Base-by-base conservation (phyloP, 2,113 vertebrate genomes). In the Xenus cinereus region DNA sequence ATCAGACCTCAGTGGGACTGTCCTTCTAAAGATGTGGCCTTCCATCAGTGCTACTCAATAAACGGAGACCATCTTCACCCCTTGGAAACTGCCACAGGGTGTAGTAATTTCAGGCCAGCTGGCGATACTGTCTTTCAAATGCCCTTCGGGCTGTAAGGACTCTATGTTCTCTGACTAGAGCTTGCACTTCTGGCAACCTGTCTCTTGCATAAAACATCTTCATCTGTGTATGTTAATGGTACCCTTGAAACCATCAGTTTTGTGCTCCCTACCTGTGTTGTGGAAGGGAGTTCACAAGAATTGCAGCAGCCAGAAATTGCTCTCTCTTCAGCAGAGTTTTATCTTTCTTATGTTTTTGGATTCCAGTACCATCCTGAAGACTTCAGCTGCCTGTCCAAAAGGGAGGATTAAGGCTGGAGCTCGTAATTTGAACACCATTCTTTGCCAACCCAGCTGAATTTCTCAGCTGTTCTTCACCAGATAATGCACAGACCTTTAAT, bases 391-490 rank as follows among this genome's bases (percentile, higher is more conserved):
- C 39, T 15, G 37, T 57, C 48, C 62, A 45, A 92, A 95, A 95
- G 81, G 87, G 74, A 94, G 80, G 84, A 89, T 95, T 95, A 89
- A 89, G 53, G 57, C 57, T 87, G 74, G 53, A 94, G 62, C n/a
- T 96, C 87, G 64, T 87, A 68, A 87, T 93, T 96, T 93, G 50
- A 91, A 76, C 41, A 8, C 64, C 57, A n/a, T 84, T 94, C 77
- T 91, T 96, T 76, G 84, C 83, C 83, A 93, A 33, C 54, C 60
- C 80, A 68, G 37, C 10, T 94, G 95, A 95, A 93, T 96, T 89
- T 94, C 95, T 96, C 95, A 96, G 94, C 93, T 95, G 87, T 85
- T 96, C 87, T 93, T 89, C 62, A 64, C 56, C 48, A 93, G 93
- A 96, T 91, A 91, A 84, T 82, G 56, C 69, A 89, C 74, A 89